These are phyloP conservation scores for Cantharis lateralis DNA, from an alignment of 2,888 invertebrate genomes.

Conservation along the genomic window DNA sequence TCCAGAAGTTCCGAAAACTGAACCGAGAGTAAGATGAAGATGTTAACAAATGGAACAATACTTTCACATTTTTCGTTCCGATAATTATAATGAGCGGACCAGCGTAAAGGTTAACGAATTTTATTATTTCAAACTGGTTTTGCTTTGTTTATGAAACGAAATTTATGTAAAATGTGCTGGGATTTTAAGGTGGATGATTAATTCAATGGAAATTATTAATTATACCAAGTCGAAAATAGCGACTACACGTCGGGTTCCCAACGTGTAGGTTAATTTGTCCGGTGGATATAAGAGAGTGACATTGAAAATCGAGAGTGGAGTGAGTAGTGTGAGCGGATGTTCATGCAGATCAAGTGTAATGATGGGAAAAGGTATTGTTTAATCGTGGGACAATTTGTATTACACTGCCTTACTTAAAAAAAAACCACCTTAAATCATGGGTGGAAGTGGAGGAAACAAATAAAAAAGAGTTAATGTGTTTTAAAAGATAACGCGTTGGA, in stretches of 20 bases:
- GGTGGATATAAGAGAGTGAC: constrained; percentile 45
- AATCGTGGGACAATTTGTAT: constrained; percentile 54
- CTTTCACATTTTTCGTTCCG: background rate
- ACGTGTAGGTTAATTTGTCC: constrained; percentile 44
- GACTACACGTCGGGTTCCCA: constrained; percentile 3
- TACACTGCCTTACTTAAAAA: constrained; percentile 56
- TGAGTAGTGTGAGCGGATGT: constrained; percentile 51
- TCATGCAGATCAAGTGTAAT: constrained; percentile 58
- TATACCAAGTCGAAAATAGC: background rate
- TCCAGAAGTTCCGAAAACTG: background rate
- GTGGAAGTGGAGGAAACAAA: constrained; percentile 41
- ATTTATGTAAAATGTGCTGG: background rate
- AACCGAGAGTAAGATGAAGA: background rate
- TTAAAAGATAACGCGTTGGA: constrained; percentile 22
- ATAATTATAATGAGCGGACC: background rate
- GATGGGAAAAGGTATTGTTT: constrained; percentile 57
- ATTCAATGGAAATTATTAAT: constrained; percentile 12
- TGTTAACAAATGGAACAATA: background rate
- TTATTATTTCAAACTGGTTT: background rate
- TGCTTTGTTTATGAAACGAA: background rate
- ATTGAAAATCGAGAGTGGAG: constrained; percentile 56
- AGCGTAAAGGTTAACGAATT: background rate
- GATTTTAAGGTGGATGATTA: constrained; percentile 6
- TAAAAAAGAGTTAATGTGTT: constrained; percentile 42
- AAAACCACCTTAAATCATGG: constrained; percentile 52